These are phyloP conservation scores for Archegozetes longisetosus DNA, from an alignment of 1,140 invertebrate species.

Conservation along the genomic window DNA sequence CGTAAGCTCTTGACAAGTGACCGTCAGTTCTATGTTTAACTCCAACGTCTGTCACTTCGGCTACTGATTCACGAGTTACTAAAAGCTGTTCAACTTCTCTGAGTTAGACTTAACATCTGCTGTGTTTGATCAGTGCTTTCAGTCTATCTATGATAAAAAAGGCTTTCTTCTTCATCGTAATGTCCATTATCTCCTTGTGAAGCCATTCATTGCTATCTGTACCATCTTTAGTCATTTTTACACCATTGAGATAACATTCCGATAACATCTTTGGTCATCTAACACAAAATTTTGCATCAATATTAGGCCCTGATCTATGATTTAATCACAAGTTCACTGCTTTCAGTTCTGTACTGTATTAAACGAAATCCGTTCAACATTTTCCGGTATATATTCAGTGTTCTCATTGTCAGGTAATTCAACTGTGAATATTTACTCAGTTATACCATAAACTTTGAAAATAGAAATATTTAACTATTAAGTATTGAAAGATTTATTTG, in stretches of 20 bases:
- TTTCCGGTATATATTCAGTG: too few species aligned
- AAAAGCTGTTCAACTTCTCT: background rate
- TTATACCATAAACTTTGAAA: too few species aligned
- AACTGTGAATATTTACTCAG: too few species aligned
- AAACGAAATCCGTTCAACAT: too few species aligned
- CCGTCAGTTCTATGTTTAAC: constrained; percentile 1
- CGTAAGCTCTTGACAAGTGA: constrained; percentile 1
- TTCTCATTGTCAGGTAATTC: too few species aligned
- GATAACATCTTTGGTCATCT: too few species aligned
- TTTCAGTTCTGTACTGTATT: too few species aligned
- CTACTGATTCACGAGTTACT: background rate
- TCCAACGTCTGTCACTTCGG: background rate
- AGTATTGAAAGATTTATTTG: too few species aligned
- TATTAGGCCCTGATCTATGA: too few species aligned
- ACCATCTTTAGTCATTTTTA: constrained; percentile 13
- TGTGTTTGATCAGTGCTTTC: constrained; percentile 13
- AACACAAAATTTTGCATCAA: too few species aligned
- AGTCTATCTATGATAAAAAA: constrained; percentile 21
- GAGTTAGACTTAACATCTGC: background rate
- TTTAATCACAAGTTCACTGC: too few species aligned
- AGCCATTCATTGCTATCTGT: constrained; percentile 30
- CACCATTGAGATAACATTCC: constrained; percentile 21
- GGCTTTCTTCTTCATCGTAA: constrained; percentile 19
- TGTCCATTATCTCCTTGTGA: constrained; percentile 33
- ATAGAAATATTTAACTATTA: too few species aligned